Conservation (phyloP, 2,113 vertebrate genomes). For the Tamias sibiricus region DNA sequence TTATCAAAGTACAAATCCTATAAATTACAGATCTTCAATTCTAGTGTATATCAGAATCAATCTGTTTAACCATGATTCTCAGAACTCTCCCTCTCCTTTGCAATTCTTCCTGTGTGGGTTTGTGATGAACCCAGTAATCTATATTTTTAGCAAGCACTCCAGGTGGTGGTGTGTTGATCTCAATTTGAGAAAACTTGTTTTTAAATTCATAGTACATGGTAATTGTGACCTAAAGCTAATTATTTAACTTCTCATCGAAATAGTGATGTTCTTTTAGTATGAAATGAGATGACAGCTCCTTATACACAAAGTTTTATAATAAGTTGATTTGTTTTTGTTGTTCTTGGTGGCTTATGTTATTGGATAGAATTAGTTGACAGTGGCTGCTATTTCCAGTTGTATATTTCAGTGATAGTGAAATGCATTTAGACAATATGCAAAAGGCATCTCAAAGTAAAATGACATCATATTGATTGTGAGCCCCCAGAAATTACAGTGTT, state of each 20-base stretch:
- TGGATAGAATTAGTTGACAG: neutral
- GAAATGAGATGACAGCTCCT: neutral
- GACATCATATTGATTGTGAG: neutral
- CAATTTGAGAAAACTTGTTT: neutral
- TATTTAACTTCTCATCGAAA: constrained; percentile 14
- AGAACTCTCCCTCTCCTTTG: neutral
- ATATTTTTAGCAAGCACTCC: neutral
- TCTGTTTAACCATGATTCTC: neutral
- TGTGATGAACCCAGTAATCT: neutral
- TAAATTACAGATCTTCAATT: neutral
- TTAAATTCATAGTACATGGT: neutral
- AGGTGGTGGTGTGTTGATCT: neutral
- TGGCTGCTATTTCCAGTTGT: neutral
- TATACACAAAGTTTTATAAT: neutral
- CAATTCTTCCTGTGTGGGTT: neutral
- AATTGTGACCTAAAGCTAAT: neutral
- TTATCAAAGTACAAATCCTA: neutral
- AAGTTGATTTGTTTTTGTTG: neutral
- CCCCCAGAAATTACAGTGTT: neutral
- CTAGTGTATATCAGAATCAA: neutral
- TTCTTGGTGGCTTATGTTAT: neutral
- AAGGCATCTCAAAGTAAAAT: constrained; percentile 21
- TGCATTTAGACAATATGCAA: neutral
- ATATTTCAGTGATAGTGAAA: neutral
- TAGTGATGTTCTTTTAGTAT: neutral